Percentiles rank a stretch among this genome's conserved stretches.
phyloP scores from a whole-genome alignment of 1,140 invertebrate genomes.

The Trachelipus rathkii region DNA sequence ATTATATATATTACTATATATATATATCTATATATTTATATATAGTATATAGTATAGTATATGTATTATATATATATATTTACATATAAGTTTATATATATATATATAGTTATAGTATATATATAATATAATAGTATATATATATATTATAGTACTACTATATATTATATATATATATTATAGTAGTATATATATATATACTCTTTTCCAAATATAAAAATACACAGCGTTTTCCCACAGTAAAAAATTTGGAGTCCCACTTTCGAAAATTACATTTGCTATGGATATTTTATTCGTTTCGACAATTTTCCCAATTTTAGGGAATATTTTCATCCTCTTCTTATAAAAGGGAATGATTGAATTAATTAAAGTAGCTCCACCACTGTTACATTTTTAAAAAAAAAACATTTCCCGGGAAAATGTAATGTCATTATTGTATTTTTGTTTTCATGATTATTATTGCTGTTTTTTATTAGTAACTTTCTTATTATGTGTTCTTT shows the following conservation, averaged over 20 bases:
- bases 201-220: not conserved
- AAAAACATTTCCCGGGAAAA: too few relatives aligned
- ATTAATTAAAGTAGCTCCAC: not conserved
- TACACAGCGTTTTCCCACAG: not conserved
- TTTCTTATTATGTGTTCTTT: too few relatives aligned
- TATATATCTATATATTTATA: not conserved
- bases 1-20: too few relatives aligned
- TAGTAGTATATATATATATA: conserved; percentile 13
- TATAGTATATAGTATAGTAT: too few relatives aligned
- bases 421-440: too few relatives aligned
- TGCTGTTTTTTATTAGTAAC: too few relatives aligned
- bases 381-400: too few relatives aligned
- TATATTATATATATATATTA: too few relatives aligned
- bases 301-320: not conserved
- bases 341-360: not conserved
- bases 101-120: not conserved
- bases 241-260: not conserved
- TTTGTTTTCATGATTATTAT: too few relatives aligned
- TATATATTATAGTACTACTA: conserved; percentile 7
- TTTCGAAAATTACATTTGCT: conserved; percentile 1
- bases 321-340: not conserved
- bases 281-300: not conserved
- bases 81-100: too few relatives aligned
- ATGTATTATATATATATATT: conserved; percentile 8
- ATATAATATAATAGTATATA: conserved; percentile 8